A percentile compares a stretch with the other conserved stretches of the same genome.
Conservation (phyloP, 1,140 invertebrate species). For the Neodiprion lecontei region DNA sequence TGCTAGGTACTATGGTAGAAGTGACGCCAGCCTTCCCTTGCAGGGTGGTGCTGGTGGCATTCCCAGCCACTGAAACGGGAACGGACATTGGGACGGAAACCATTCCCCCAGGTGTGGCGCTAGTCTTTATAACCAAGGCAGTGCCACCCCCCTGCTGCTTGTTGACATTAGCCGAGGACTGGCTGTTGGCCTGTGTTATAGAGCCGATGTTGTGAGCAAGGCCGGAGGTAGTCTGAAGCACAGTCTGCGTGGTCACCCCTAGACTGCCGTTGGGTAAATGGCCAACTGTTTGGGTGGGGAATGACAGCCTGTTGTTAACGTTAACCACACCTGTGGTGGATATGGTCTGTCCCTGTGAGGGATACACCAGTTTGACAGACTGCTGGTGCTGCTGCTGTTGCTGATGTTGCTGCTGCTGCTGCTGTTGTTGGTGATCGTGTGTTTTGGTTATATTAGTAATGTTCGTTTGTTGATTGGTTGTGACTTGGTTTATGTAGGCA, state of each 20-base stretch:
- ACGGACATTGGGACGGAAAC: conserved; percentile 76
- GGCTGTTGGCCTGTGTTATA: conserved; percentile 39
- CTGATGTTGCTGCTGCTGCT: too few relatives aligned
- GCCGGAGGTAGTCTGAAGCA: conserved; percentile 48
- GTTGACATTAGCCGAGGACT: conserved; percentile 56
- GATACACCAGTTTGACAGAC: conserved; percentile 61
- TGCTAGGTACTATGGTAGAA: conserved; percentile 70
- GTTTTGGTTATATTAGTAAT: conserved; percentile 31
- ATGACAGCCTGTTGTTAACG: conserved; percentile 51
- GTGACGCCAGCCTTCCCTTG: conserved; percentile 65
- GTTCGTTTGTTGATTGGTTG: conserved; percentile 45
- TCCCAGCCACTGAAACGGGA: conserved; percentile 62
- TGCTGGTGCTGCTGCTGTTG: conserved; percentile 37
- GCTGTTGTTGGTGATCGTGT: conserved; percentile 23
- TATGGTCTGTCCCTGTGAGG: conserved; percentile 53
- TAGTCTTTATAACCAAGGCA: conserved; percentile 74
- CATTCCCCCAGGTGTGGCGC: conserved; percentile 66
- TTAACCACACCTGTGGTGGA: conserved; percentile 50
- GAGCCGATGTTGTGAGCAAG: conserved; percentile 45
- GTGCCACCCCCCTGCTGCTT: conserved; percentile 65
- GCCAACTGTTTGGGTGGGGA: conserved; percentile 65
- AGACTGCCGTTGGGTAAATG: conserved; percentile 56
- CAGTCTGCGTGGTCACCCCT: conserved; percentile 43
- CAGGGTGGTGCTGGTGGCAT: conserved; percentile 56
- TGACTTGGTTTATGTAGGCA: conserved; percentile 59